Evolutionary conservation across 2,113 vertebrate genomes (phyloP).

Genomic region (Sus scrofa): T2T-Sscrofa CM000812.6:131836001-131836500

Average conservation of each 20-base stretch:
- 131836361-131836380: neutral
- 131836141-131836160: too few relatives aligned
- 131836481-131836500: neutral
- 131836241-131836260: neutral
- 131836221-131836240: neutral
- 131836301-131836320: neutral
- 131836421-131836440: neutral
- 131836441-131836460: neutral
- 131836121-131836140: too few relatives aligned
- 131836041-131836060: neutral
- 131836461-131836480: neutral
- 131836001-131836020: conserved; percentile 49
- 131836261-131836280: neutral
- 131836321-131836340: conserved; percentile 22
- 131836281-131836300: neutral
- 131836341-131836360: neutral
- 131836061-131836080: conserved; percentile 25
- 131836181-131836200: too few relatives aligned
- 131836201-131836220: neutral
- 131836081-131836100: conserved; percentile 12
- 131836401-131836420: neutral
- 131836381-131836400: neutral
- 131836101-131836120: neutral
- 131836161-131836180: too few relatives aligned
- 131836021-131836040: conserved; percentile 47